These are phyloP conservation scores for Panthera uncia DNA, from an alignment of 2,113 vertebrate genomes.

Conservation along the genomic window DNA sequence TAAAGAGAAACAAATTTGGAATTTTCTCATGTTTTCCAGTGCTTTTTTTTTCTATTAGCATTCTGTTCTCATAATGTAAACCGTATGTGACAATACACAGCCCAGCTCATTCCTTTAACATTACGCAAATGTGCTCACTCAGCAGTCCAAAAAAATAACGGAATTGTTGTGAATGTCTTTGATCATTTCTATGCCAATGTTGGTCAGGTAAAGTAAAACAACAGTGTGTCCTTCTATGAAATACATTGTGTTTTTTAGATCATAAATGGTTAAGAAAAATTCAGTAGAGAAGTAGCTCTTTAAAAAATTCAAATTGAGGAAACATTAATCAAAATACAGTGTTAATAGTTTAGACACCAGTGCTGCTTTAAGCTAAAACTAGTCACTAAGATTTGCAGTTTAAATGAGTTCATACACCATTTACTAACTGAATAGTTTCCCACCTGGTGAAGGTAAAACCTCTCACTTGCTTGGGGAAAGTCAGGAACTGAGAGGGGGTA, in stretches of 20 bases:
- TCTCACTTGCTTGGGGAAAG: neutral
- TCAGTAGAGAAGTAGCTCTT: neutral
- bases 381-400: neutral
- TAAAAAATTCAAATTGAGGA: neutral
- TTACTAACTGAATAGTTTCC: neutral
- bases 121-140: neutral
- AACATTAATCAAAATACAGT: neutral
- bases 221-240: neutral
- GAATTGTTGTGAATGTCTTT: neutral
- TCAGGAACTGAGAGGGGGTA: neutral
- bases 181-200: neutral
- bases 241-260: neutral
- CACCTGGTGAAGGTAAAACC: neutral
- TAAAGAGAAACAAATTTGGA: conserved; percentile 32
- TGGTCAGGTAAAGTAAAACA: conserved; percentile 36
- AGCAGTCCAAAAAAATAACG: neutral
- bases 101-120: neutral
- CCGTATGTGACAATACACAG: conserved; percentile 5
- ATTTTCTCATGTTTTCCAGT: conserved; percentile 9
- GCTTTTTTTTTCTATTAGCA: neutral
- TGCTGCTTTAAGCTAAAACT: neutral
- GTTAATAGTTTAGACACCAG: neutral
- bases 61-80: conserved; percentile 62
- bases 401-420: neutral
- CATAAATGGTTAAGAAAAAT: neutral